phyloP scores from a whole-genome alignment of 2,113 vertebrate species.

The Rhinichthys klamathensis region DNA sequence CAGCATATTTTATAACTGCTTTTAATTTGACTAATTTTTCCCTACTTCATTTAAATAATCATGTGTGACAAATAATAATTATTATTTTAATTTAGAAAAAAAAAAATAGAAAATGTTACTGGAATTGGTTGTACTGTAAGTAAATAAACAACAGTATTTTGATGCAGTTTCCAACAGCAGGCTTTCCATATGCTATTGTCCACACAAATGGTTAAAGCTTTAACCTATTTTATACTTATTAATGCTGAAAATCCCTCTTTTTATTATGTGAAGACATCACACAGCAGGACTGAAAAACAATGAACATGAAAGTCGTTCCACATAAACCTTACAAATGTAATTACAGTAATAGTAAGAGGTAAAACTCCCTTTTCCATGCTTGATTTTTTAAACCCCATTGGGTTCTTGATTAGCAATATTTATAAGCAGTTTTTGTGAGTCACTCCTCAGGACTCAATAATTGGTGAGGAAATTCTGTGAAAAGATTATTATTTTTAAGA shows the following conservation, averaged over 20 bases:
- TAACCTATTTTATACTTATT: not conserved
- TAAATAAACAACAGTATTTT: not conserved
- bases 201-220: not conserved
- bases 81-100: no score
- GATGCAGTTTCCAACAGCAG: not conserved
- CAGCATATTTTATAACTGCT: no score
- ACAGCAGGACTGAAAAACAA: not conserved
- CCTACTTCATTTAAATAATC: not conserved
- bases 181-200: not conserved
- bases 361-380: not conserved
- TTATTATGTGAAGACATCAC: not conserved
- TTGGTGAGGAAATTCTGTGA: not conserved
- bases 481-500: not conserved
- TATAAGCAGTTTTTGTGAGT: not conserved
- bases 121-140: no score
- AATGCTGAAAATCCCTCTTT: not conserved
- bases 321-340: not conserved
- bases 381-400: not conserved
- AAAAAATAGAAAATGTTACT: no score
- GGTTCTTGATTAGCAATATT: not conserved
- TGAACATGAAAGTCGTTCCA: not conserved
- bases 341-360: not conserved
- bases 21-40: not conserved
- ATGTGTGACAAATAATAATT: no score
- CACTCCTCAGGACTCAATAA: not conserved